Evolutionary conservation across 2,113 vertebrate species (phyloP), one percentile per base, ranked within the genome.

Genomic region (Fregetta grallaria): DNA sequence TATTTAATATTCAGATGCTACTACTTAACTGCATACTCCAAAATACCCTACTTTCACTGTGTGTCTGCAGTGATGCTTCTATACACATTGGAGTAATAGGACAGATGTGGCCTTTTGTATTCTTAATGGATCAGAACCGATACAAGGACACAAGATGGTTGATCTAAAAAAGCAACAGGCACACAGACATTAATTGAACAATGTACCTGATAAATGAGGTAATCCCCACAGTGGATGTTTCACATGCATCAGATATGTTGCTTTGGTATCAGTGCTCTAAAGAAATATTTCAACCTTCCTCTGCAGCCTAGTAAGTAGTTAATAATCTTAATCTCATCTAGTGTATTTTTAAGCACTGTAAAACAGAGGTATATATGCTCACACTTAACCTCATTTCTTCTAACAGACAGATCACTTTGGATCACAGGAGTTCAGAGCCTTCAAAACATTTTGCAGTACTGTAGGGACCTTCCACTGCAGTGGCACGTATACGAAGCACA

Each of bases 91-190:
- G 20, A 91, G 49, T 8, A 73, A 34, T 38, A 88, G 74, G 62
- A 97, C 91, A 96, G 94, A 91, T 15, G 52, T 21, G n/a, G 45
- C 87, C 83, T 76, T 92, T 75, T 76, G 86, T 75, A 27, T 72
- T 90, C 94, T 91, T 82, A 63, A 78, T 92, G 77, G 81, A 70
- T 96, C 71, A 91, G 76, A 95, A 65, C 36, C 70, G 72, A 85
- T 7, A 74, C 42, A 45, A 56, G 62, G 65, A 88, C 85, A 88
- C 5, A 29, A 45, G 58, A 52, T 3, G 34, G 76, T 32, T 65
- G 73, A 68, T 36, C 49, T 82, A 49, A 87, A 86, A 95, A 68
- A 91, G 62, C 49, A 91, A 79, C 53, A 88, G 55, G 29, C 32
- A 70, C 25, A 29, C 11, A 65, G 52, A 49, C 30, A 59, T 70